Evolutionary conservation across 2,113 vertebrate species (phyloP), one percentile per base, ranked within the genome.

Genomic region (Nibea albiflora): DNA sequence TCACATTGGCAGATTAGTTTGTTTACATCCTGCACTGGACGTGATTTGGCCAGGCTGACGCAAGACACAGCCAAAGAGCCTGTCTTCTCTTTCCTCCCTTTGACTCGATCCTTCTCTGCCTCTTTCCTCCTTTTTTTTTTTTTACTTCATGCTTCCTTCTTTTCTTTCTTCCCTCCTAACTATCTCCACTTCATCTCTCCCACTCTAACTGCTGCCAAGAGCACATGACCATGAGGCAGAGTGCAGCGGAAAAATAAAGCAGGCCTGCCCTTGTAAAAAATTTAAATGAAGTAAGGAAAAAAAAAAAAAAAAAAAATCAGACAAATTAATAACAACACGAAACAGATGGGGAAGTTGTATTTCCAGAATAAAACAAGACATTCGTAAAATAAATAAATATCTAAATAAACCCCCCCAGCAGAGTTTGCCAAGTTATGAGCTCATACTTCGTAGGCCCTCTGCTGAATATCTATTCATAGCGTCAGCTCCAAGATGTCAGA

Each of bases 11-110:
- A 90, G 76, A 89, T 90, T 50, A 63, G 76, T 83, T 90, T 95
- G 92, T 94, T 94, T 92, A 94, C 90, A 92, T 93, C 90, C 91
- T 93, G 89, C 83, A 9, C 89, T 90, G 84, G 89, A 93, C 46
- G 83, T 69, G 88, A 92, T 90, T 92, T 90, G 90, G 87, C 86
- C 65, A 12, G 60, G 63, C 80, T 52, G 79, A 64, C 53, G 24
- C 47, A 17, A 76, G 72, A 77, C 76, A 62, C 80, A 75, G 90
- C 92, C 92, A 93, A 86, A 76, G 78, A 63, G 65, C 69, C 65
- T 12, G 44, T 81, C 75, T 77, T 82, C 80, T 78, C 64, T 73
- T 84, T 35, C 79, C 79, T 81, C 77, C 67, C 67, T 66, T 67
- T 86, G 65, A 68, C 89, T 63, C 50, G 5, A 46, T 68, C 73